Evolutionary conservation across 2,113 vertebrate genomes (phyloP), one percentile per base, ranked within the genome.

Genomic region (Carassius auratus): DNA sequence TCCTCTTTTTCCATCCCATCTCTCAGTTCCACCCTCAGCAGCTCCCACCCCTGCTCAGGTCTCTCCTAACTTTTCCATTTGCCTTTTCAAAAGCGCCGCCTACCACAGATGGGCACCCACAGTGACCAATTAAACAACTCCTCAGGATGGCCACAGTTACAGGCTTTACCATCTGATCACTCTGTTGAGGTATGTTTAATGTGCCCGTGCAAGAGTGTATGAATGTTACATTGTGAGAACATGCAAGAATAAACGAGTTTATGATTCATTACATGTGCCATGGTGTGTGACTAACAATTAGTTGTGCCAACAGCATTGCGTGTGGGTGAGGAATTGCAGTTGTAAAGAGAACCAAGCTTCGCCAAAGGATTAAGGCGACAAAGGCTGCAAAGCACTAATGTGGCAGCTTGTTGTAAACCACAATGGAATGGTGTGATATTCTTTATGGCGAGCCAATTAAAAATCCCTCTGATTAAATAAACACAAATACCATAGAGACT

Each of bases 51-150:
- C 8, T 66, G 68, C 30, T 84, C 50, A 66, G 23, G 19, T 57
- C 68, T 42, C 75, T 23, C 48, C 33, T 2, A 33, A 55, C 76
- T 48, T 68, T 80, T 38, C 68, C 71, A 82, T 45, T 50, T 33
- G 64, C 76, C 78, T 84, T 62, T 87, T 84, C 45, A 77, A 81
- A 89, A 76, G 61, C 59, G 2, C 79, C 69, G 64, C 71, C 17
- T 57, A 33, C 62, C 86, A 84, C 88, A 87, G 88, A 89, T 89
- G 88, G 86, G 68, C 81, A 77, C 76, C 42, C 19, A 50, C 26
- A 57, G 30, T 55, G 76, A 89, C 84, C 88, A 89, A 84, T 88
- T 87, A 81, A 78, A 79, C 55, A 76, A 57, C 76, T 86, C 88
- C 84, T 30, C 42, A 77, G 81, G 86, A 89, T 33, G 59, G 55